Base-by-base conservation (phyloP, 1,140 invertebrate genomes). In the Pogonus chalceus region DNA sequence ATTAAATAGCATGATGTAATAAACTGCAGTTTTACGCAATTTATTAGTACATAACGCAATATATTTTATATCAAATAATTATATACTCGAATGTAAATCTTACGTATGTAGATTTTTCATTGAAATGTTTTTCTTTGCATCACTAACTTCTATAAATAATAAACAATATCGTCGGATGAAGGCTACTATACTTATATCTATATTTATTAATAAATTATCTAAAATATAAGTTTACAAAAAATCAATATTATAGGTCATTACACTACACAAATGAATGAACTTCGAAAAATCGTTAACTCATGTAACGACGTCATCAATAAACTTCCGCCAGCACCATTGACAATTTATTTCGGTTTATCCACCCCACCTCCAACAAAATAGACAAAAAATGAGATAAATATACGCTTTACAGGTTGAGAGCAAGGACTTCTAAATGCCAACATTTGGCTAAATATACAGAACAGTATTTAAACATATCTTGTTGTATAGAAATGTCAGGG, bases 121-220 rank as follows among this genome's bases (percentile, higher is more conserved):
- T 43, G 37, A 43, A 43, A 10, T 18, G 7, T 43, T 43, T 43
- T 43, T 7, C 18, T 43, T 12, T 43, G 37, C 3, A 4, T 12
- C 37, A 43, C 9, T 18, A 43, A n/a, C 18, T 43, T 43, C 37
- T 43, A 43, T 43, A 43, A 43, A 43, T 43, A 43, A 43, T 43
- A 10, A 18, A 3, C 37, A 4, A 4, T 12, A 3, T 16, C 37
- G 37, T 16, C 37, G 18, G 18, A 18, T 18, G 18, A 7, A 31
- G 26, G 7, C 37, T 43, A 43, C 18, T 43, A 43, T 14, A 43
- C n/a, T n/a, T n/a, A n/a, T n/a, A n/a, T n/a, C n/a, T n/a, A n/a
- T 9, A 18, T 4, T 10, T 12, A 10, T 43, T 43, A 43, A 7
- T 7, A 10, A 43, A 10, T 43, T 43, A 18, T 9, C 4, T 43